Conservation (phyloP, 2,797 vertebrate species). For the Clamator glandarius region DNA sequence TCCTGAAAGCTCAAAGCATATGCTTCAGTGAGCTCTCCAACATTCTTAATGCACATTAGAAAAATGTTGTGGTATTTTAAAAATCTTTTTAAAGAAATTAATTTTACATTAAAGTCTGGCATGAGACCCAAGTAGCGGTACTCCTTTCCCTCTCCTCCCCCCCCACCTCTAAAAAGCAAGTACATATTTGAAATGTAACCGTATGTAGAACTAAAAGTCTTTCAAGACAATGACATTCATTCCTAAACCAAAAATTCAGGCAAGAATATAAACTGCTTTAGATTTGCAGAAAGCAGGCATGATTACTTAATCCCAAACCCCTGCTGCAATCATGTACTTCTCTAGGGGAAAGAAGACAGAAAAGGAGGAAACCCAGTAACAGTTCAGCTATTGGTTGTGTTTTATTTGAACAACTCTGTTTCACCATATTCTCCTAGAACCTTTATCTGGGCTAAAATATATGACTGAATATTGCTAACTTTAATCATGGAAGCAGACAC, state of each 20-base stretch:
- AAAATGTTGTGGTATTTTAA: constrained; percentile 81
- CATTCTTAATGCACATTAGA: constrained; percentile 88
- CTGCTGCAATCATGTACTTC: background rate
- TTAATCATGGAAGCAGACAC: background rate
- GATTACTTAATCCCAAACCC: constrained; percentile 2
- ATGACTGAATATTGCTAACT: background rate
- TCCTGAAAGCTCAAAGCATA: constrained; percentile 89
- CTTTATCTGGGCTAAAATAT: background rate
- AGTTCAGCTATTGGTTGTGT: background rate
- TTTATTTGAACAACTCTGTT: background rate
- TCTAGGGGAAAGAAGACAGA: background rate
- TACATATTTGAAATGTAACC: constrained; percentile 42
- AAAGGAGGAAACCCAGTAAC: background rate
- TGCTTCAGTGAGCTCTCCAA: constrained; percentile 84
- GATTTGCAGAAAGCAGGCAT: constrained; percentile 28
- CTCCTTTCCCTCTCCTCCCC: background rate
- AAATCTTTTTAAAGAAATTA: constrained; percentile 77
- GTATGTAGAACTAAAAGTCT: constrained; percentile 7
- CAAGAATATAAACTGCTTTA: background rate
- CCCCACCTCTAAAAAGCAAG: background rate
- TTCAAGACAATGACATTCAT: constrained; percentile 1
- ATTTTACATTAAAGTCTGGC: constrained; percentile 79
- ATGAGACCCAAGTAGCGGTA: constrained; percentile 34
- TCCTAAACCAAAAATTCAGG: constrained; percentile 2
- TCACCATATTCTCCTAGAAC: background rate